phyloP scores from a whole-genome alignment of 2,797 vertebrate species.

The Hydrolagus colliei region DNA sequence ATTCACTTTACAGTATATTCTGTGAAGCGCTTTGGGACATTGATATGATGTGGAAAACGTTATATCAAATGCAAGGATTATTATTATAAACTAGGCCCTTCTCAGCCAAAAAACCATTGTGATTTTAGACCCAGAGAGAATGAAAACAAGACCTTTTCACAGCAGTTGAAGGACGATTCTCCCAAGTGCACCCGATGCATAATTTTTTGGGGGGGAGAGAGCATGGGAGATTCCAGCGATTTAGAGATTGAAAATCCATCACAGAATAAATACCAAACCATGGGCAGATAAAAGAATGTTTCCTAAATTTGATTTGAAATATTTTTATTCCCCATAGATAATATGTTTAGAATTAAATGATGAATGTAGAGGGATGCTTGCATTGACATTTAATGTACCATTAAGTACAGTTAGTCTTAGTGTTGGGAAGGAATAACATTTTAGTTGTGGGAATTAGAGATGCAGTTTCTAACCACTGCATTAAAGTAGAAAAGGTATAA shows the following conservation, averaged over 20 bases:
- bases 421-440: background rate
- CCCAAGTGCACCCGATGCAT: too few relatives aligned
- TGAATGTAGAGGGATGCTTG: background rate
- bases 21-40: too few relatives aligned
- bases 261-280: background rate
- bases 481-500: background rate
- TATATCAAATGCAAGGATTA: too few relatives aligned
- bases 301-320: background rate
- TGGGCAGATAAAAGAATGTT: background rate
- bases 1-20: too few relatives aligned
- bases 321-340: background rate
- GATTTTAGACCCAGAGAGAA: too few relatives aligned
- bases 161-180: too few relatives aligned
- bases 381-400: background rate
- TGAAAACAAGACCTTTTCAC: too few relatives aligned
- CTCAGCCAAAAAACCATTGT: too few relatives aligned
- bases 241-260: background rate
- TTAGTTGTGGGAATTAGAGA: background rate
- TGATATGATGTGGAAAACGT: too few relatives aligned
- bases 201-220: too few relatives aligned
- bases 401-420: background rate
- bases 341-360: background rate
- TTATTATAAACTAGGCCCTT: too few relatives aligned
- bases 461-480: background rate
- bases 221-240: too few relatives aligned